Percentiles rank a stretch among this genome's conserved stretches.
Evolutionary conservation across 2,113 vertebrate genomes (phyloP).

Genomic region (Monarcha castaneiventris): DNA sequence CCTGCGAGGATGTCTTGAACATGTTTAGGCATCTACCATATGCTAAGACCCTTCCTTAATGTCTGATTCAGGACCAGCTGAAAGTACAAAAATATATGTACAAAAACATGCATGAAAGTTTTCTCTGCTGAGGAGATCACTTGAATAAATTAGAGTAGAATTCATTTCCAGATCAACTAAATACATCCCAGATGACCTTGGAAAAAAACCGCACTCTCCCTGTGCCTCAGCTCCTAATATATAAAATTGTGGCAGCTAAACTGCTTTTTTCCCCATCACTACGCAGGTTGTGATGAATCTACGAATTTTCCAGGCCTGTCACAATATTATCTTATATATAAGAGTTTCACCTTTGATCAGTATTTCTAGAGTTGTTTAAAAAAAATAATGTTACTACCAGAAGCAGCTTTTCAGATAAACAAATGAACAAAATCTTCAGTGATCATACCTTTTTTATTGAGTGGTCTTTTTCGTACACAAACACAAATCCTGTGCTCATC

Average conservation of each 20-base stretch:
- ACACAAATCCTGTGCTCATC: slow-evolving; percentile 99
- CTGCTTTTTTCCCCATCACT: not conserved
- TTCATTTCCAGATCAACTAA: not conserved
- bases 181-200: not conserved
- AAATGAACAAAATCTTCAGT: not conserved
- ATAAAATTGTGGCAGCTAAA: not conserved
- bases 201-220: not conserved
- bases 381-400: not conserved
- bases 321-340: not conserved
- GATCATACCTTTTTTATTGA: slow-evolving; percentile 93
- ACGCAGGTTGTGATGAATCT: not conserved
- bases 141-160: not conserved
- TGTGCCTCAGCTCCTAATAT: not conserved
- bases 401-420: not conserved
- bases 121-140: not conserved
- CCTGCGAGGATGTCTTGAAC: not conserved
- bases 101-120: not conserved
- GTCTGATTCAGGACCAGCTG: not conserved
- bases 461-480: slow-evolving; percentile 93
- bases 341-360: not conserved
- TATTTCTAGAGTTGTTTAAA: not conserved
- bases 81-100: not conserved
- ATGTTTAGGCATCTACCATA: fast-evolving
- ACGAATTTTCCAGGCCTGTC: not conserved
- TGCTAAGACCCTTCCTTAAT: not conserved